Base-by-base conservation (phyloP, 2,113 vertebrate species). In the Corythornis cristatus region DNA sequence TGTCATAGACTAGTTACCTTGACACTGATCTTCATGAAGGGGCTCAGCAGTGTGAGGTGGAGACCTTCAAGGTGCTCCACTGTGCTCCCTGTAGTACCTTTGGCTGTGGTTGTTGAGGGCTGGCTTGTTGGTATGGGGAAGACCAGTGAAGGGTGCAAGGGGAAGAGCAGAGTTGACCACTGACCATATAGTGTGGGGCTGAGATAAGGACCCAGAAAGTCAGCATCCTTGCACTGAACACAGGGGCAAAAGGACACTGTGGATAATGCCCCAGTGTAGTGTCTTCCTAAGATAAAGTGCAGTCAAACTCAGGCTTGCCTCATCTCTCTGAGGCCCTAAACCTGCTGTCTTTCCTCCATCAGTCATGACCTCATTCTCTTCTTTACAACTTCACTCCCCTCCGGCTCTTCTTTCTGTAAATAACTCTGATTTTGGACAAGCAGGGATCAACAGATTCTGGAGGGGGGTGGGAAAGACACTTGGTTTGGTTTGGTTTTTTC, bases 391-490 rank as follows among this genome's bases (percentile, higher is more conserved):
- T 89, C 74, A 48, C 87, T 85, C 93, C 93, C 93, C 96, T 96
- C 96, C 28, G 13, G 86, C 97, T 98, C 93, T 93, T 96, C 96
- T 97, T 95, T 96, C 96, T 98, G 97, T 98, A 98, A 98, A 98
- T 97, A 98, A 95, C 62, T 96, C 96, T 96, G 95, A 97, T 95
- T 97, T 98, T 96, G 96, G 97, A 98, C 93, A 97, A 97, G 97
- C 97, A 98, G 97, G 97, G 97, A 97, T 97, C 94, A 96, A 96
- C 57, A 97, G 95, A 96, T 96, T 97, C 97, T 98, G 97, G 96
- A 97, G 96, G 96, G 90, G 97, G 96, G 95, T 95, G 0, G 73
- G 58, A 77, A 97, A 94, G 93, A 97, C 93, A 97, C 96, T 97
- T 91, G 88, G 5, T 88, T 67, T 91, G 88, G 5, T 88, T 67